Evolutionary conservation across 1,140 invertebrate genomes (phyloP).

Genomic region (Dendrolimus punctatus): DNA sequence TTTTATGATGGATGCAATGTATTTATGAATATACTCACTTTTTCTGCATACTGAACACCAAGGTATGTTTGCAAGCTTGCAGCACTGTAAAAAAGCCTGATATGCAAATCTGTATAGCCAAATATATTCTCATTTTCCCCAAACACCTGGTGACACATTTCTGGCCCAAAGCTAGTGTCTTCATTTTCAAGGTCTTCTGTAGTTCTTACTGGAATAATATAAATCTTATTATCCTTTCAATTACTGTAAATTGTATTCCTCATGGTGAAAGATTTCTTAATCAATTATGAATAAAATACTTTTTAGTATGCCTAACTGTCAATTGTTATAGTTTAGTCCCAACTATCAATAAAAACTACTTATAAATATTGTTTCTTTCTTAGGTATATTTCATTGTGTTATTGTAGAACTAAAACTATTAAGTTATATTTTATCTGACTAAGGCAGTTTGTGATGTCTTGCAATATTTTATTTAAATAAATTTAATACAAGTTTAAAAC

Average conservation of each 20-base stretch:
- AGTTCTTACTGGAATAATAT: constrained; percentile 73
- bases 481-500: too few species aligned
- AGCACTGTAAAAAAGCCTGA: constrained; percentile 88
- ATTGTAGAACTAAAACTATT: too few species aligned
- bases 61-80: constrained; percentile 77
- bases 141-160: constrained; percentile 96
- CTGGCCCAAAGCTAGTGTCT: constrained; percentile 82
- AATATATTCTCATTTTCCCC: constrained; percentile 95
- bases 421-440: too few species aligned
- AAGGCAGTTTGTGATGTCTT: too few species aligned
- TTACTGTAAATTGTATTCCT: not conserved
- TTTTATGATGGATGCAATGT: not conserved
- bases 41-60: constrained; percentile 61
- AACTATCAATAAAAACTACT: too few species aligned
- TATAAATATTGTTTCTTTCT: too few species aligned
- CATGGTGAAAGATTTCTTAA: too few species aligned
- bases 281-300: too few species aligned
- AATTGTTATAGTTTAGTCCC: too few species aligned
- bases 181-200: constrained; percentile 82
- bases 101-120: constrained; percentile 88
- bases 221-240: not conserved
- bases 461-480: too few species aligned
- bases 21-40: constrained; percentile 31
- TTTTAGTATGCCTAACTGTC: too few species aligned
- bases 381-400: too few species aligned